phyloP scores from a whole-genome alignment of 2,797 vertebrate species.

The Gallinago stenura region DNA sequence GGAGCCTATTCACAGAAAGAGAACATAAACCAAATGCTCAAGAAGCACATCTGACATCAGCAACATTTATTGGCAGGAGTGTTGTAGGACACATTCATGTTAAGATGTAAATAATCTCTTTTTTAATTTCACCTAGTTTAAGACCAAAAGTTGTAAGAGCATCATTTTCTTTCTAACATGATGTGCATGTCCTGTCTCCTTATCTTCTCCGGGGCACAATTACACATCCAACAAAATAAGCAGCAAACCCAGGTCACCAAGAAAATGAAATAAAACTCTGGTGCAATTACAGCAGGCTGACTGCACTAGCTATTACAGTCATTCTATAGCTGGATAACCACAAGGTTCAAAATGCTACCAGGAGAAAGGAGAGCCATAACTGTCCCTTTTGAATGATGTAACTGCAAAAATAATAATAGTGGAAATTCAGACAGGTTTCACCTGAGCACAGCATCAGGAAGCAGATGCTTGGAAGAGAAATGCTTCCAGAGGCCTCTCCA shows the following conservation, averaged over 20 bases:
- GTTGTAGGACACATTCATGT: not conserved
- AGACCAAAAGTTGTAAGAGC: not conserved
- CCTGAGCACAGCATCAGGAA: not conserved
- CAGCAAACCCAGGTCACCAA: not conserved
- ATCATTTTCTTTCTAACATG: not conserved
- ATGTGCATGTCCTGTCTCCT: not conserved
- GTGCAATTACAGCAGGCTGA: not conserved
- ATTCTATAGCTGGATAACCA: slow-evolving; percentile 6
- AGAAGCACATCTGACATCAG: not conserved
- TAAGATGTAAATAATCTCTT: not conserved
- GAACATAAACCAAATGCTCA: not conserved
- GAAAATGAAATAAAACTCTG: slow-evolving; percentile 34
- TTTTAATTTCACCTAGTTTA: not conserved
- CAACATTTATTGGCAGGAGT: not conserved
- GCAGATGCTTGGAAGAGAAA: not conserved
- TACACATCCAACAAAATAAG: slow-evolving; percentile 34
- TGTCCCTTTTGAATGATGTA: not conserved
- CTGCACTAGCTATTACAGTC: not conserved
- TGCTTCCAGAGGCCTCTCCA: not conserved
- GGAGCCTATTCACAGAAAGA: not conserved
- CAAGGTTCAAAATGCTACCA: not conserved
- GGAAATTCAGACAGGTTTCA: not conserved
- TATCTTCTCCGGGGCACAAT: slow-evolving; percentile 17
- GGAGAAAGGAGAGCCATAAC: not conserved
- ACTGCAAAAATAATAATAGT: not conserved